Evolutionary conservation across 2,797 vertebrate genomes (phyloP).

Genomic region (Rhabdomys pumilio): DNA sequence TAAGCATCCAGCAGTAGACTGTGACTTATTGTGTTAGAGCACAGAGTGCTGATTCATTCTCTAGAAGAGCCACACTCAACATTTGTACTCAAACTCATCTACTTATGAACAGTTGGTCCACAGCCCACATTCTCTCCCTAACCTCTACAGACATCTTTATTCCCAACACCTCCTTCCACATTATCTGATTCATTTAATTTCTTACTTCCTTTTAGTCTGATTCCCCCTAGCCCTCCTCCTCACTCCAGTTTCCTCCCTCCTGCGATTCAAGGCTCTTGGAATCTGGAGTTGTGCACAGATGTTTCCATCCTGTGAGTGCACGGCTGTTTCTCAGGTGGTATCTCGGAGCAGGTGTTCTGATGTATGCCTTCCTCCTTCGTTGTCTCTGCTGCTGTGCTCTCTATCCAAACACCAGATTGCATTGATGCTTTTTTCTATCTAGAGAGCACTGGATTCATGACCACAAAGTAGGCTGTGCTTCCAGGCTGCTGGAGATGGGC

Average conservation of each 20-base stretch:
- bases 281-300: constrained; percentile 76
- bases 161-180: background rate
- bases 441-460: constrained; percentile 83
- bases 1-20: background rate
- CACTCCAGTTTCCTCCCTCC: constrained; percentile 22
- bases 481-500: background rate
- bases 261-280: constrained; percentile 22
- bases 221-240: background rate
- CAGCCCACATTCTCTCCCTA: background rate
- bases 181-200: constrained; percentile 34
- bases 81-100: background rate
- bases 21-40: background rate
- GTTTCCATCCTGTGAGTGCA: constrained; percentile 81
- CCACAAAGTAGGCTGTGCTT: constrained; percentile 18
- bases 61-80: background rate
- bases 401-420: constrained; percentile 86
- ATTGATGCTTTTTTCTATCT: constrained; percentile 80
- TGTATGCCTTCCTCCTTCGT: constrained; percentile 24
- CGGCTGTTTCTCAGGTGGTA: constrained; percentile 84
- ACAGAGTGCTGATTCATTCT: background rate
- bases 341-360: constrained; percentile 87
- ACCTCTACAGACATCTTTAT: background rate
- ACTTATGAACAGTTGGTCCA: background rate
- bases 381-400: constrained; percentile 80
- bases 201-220: background rate